phyloP scores from a whole-genome alignment of 2,113 vertebrate genomes.

The Penelope pileata region DNA sequence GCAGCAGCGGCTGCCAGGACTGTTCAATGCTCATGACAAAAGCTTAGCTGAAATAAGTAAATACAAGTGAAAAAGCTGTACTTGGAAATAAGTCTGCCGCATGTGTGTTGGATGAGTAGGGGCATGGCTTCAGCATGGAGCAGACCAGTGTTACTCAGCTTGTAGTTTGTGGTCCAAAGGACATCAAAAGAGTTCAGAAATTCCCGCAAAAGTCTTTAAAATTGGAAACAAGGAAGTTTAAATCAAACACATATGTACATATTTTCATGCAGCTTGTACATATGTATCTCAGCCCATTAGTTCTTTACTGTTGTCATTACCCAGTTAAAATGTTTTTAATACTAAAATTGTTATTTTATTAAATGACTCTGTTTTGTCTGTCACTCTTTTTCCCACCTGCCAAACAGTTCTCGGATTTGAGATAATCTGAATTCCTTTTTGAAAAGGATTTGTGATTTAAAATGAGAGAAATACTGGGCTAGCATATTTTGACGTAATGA shows the following conservation, averaged over 20 bases:
- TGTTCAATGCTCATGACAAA: not conserved
- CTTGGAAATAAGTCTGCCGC: not conserved
- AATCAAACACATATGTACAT: not conserved
- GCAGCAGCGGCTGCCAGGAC: not conserved
- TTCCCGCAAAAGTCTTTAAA: not conserved
- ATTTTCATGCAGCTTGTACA: not conserved
- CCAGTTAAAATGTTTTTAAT: not conserved
- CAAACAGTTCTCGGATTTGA: slow-evolving; percentile 40
- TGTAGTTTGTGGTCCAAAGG: not conserved
- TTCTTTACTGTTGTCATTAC: not conserved
- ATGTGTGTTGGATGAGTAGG: not conserved
- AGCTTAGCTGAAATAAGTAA: not conserved
- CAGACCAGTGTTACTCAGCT: not conserved
- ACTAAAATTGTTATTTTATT: not conserved
- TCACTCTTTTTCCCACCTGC: not conserved
- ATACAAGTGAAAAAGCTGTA: not conserved
- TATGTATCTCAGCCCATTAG: not conserved
- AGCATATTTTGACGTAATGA: slow-evolving; percentile 57
- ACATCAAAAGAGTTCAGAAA: not conserved
- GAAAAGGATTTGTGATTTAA: slow-evolving; percentile 28
- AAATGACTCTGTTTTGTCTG: not conserved
- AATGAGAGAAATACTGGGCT: not conserved
- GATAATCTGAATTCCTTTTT: slow-evolving; percentile 29
- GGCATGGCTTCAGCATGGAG: not conserved
- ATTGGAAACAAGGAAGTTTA: not conserved